Percentiles rank a stretch among this genome's conserved stretches.
Conservation (phyloP, 2,113 vertebrate species). For the Probosciger aterrimus region DNA sequence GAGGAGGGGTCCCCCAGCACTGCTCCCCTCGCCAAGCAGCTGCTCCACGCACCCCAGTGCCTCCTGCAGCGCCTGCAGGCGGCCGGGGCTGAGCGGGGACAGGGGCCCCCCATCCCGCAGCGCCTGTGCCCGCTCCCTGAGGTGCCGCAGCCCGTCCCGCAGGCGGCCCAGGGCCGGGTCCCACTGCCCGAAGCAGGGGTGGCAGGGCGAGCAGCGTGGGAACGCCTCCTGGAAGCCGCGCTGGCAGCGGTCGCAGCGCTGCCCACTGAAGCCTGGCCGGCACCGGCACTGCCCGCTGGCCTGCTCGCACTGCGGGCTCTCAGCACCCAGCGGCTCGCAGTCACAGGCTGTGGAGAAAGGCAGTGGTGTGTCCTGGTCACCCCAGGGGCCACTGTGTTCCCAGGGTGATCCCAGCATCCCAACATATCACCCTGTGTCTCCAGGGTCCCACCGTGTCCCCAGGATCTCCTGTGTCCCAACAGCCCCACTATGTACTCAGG, state of each 20-base stretch:
- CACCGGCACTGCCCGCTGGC: slow-evolving; percentile 77
- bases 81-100: slow-evolving; percentile 41
- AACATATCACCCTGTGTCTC: neutral
- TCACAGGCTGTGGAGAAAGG: slow-evolving; percentile 74
- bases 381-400: neutral
- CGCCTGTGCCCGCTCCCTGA: slow-evolving; percentile 37
- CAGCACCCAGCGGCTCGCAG: slow-evolving; percentile 75
- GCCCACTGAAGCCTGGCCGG: slow-evolving; percentile 68
- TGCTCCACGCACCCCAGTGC: slow-evolving; percentile 62
- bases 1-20: neutral
- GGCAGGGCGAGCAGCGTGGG: slow-evolving; percentile 77
- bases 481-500: neutral
- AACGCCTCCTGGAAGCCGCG: slow-evolving; percentile 80
- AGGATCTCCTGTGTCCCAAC: neutral
- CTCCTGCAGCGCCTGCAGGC: slow-evolving; percentile 74
- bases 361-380: rapidly evolving
- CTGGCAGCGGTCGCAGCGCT: slow-evolving; percentile 76
- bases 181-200: slow-evolving; percentile 86
- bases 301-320: slow-evolving; percentile 76
- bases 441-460: neutral
- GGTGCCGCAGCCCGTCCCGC: slow-evolving; percentile 51
- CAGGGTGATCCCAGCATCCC: neutral
- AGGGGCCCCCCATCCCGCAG: slow-evolving; percentile 62
- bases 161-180: slow-evolving; percentile 72
- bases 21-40: slow-evolving; percentile 59